Conservation (phyloP, 1,140 invertebrate genomes). For the Matsumurasca onukii region DNA sequence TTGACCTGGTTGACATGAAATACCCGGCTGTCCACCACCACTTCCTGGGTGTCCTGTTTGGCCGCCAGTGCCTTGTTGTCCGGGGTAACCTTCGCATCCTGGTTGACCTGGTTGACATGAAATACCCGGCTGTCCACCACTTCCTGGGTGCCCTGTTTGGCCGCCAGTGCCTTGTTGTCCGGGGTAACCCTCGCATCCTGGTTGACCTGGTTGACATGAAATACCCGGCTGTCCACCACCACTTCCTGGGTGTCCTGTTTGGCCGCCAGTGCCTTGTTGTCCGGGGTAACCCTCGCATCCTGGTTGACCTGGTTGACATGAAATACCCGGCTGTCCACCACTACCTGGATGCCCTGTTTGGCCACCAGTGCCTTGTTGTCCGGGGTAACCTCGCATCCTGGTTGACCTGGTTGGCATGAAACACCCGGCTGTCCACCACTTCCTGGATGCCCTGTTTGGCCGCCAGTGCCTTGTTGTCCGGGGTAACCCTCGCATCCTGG, state of each 20-base stretch:
- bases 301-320: constrained; percentile 26
- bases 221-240: not conserved
- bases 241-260: constrained; percentile 33
- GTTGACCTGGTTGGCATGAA: constrained; percentile 37
- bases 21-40: constrained; percentile 33
- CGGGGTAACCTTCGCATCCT: constrained; percentile 37
- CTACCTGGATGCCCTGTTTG: constrained; percentile 36
- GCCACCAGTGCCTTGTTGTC: not conserved
- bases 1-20: constrained; percentile 34
- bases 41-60: constrained; percentile 37
- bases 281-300: constrained; percentile 40
- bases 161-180: constrained; percentile 35
- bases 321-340: constrained; percentile 36
- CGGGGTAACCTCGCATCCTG: constrained; percentile 36
- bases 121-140: constrained; percentile 37
- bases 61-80: constrained; percentile 29
- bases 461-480: constrained; percentile 36
- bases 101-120: constrained; percentile 40
- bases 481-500: constrained; percentile 40
- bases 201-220: constrained; percentile 29
- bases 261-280: constrained; percentile 37
- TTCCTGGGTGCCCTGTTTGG: constrained; percentile 40
- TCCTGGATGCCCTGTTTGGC: constrained; percentile 23
- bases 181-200: constrained; percentile 35
- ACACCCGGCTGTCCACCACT: constrained; percentile 28